Base-by-base conservation (phyloP, 2,113 vertebrate genomes). In the Polypterus bichir region DNA sequence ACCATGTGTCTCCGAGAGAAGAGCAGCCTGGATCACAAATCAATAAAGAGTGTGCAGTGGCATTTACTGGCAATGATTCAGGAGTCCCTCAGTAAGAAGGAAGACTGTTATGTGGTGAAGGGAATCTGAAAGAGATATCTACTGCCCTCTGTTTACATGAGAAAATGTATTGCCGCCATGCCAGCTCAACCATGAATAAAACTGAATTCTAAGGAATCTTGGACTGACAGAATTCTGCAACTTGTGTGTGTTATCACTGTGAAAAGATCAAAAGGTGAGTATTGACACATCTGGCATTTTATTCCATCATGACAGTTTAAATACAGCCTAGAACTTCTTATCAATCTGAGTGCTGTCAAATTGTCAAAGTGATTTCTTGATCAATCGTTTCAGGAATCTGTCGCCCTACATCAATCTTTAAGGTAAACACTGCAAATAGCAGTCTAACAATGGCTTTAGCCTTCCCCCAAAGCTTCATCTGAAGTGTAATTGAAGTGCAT, bases 201-300 rank as follows among this genome's bases (percentile, higher is more conserved):
- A 27, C 27, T 27, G 27, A 27, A 27, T 27, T 27, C 27, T 27
- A 27, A 27, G 27, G 27, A 27, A 27, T 27, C 27, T 27, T 27
- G 27, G 27, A 27, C 27, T 27, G 27, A 27, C 27, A 27, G 27
- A 27, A 27, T 27, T 27, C 27, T 27, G 27, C 27, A 27, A 27
- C 27, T 27, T 27, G 27, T 27, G 27, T 27, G 59, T 69, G 67
- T 69, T 64, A 73, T 71, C 69, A 73, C 68, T 65, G 61, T 64
- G 64, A 63, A 65, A 59, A 69, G 80, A 76, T 77, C 79, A 81
- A 27, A 73, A 80, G 78, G 81, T 79, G 77, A 81, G 76, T 68
- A 73, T 76, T 76, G 76, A 79, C 69, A 65, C 70, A 71, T 67
- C 65, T 74, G 78, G 73, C 79, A 77, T 74, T 81, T 81, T 78